Evolutionary conservation across 2,113 vertebrate species (phyloP).

Genomic region (Dicerorhinus sumatrensis): DNA sequence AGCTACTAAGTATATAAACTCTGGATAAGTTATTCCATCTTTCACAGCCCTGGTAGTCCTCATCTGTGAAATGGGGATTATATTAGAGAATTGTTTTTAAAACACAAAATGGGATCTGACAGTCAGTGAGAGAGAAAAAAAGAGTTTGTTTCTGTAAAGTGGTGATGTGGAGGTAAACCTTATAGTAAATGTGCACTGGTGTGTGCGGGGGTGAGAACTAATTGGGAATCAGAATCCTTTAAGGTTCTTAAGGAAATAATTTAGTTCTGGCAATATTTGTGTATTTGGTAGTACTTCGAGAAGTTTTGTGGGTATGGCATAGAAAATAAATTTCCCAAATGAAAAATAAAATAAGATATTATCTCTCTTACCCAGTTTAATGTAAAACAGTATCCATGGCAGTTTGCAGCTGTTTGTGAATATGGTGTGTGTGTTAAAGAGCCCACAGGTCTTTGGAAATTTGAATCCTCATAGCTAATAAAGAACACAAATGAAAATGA

Average conservation of each 20-base stretch:
- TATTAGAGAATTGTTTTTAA: neutral
- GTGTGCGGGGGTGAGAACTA: neutral
- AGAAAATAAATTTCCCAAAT: slow-evolving; percentile 38
- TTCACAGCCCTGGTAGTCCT: neutral
- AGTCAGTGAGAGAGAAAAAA: neutral
- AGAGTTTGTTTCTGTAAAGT: neutral
- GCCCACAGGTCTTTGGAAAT: slow-evolving; percentile 56
- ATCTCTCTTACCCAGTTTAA: slow-evolving; percentile 26
- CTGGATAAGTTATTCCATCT: neutral
- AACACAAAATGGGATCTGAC: slow-evolving; percentile 20
- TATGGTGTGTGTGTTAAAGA: neutral
- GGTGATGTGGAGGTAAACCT: neutral
- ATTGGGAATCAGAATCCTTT: neutral
- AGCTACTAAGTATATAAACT: neutral
- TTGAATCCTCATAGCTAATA: slow-evolving; percentile 64
- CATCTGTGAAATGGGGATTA: neutral
- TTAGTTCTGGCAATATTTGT: neutral
- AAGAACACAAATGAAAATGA: slow-evolving; percentile 70
- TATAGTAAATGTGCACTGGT: neutral
- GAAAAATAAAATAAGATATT: slow-evolving; percentile 52
- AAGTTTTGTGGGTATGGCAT: neutral
- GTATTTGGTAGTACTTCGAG: neutral
- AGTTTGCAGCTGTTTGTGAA: slow-evolving; percentile 32
- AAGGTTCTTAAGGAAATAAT: neutral
- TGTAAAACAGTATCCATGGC: neutral